These are phyloP conservation scores for Phocoena phocoena DNA, from an alignment of 2,113 vertebrate species.

Conservation along the genomic window DNA sequence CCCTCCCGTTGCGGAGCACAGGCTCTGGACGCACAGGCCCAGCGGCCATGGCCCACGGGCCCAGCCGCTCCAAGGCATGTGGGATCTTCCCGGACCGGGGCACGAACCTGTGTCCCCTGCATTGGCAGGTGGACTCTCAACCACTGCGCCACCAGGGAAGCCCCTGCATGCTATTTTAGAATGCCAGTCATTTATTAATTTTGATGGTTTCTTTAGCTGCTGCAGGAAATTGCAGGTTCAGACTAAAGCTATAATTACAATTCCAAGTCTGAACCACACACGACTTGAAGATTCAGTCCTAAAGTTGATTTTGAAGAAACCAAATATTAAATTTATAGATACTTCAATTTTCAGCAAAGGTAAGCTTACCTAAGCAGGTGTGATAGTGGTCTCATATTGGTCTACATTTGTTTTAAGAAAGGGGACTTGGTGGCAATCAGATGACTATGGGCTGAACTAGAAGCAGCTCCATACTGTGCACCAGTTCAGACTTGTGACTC, in stretches of 20 bases:
- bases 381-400: neutral
- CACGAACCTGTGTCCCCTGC: no score
- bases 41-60: no score
- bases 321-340: slow-evolving; percentile 2
- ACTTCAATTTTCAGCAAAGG: slow-evolving; percentile 12
- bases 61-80: no score
- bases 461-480: neutral
- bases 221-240: neutral
- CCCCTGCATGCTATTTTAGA: neutral
- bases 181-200: slow-evolving; percentile 35
- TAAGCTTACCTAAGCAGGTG: neutral
- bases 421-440: neutral
- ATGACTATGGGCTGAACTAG: neutral
- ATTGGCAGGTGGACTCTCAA: no score
- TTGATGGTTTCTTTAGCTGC: neutral
- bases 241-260: neutral
- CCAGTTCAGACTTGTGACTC: neutral
- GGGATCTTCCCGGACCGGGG: no score
- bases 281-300: slow-evolving; percentile 27
- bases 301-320: slow-evolving; percentile 41
- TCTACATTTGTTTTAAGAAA: neutral
- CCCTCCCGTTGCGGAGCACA: no score
- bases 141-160: no score
- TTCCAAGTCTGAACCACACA: slow-evolving; percentile 1
- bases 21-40: no score